phyloP scores from a whole-genome alignment of 1,140 invertebrate genomes.

The Sipha flava region DNA sequence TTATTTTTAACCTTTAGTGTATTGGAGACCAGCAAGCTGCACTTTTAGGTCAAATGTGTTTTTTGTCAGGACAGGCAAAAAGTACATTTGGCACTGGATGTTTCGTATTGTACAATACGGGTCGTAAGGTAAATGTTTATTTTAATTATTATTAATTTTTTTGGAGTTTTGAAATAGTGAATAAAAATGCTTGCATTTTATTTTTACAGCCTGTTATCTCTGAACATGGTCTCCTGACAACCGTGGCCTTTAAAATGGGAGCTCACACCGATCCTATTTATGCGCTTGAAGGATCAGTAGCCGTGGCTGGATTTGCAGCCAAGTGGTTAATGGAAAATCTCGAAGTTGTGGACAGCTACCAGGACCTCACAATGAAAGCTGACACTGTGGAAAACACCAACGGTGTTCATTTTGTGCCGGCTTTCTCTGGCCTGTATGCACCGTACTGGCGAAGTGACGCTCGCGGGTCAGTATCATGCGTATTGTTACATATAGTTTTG shows the following conservation, averaged over 20 bases:
- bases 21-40: constrained; percentile 90
- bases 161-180: no score
- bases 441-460: constrained; percentile 91
- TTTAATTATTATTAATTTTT: no score
- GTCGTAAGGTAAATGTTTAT: constrained; percentile 44
- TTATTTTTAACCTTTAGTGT: constrained; percentile 51
- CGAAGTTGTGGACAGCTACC: constrained; percentile 48
- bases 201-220: constrained; percentile 62
- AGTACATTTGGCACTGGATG: constrained; percentile 93
- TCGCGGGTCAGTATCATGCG: constrained; percentile 62
- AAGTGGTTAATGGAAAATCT: constrained; percentile 59
- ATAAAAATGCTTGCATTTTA: no score
- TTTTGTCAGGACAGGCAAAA: constrained; percentile 80
- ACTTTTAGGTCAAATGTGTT: constrained; percentile 84
- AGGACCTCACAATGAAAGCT: constrained; percentile 56
- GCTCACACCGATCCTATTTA: constrained; percentile 68
- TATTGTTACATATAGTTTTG: neutral
- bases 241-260: constrained; percentile 86
- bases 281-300: constrained; percentile 87
- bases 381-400: constrained; percentile 53
- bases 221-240: constrained; percentile 81
- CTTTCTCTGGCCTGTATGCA: constrained; percentile 87
- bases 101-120: constrained; percentile 91
- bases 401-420: constrained; percentile 89
- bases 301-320: constrained; percentile 72